Evolutionary conservation across 2,113 vertebrate genomes (phyloP).

Genomic region (Strix uralensis): DNA sequence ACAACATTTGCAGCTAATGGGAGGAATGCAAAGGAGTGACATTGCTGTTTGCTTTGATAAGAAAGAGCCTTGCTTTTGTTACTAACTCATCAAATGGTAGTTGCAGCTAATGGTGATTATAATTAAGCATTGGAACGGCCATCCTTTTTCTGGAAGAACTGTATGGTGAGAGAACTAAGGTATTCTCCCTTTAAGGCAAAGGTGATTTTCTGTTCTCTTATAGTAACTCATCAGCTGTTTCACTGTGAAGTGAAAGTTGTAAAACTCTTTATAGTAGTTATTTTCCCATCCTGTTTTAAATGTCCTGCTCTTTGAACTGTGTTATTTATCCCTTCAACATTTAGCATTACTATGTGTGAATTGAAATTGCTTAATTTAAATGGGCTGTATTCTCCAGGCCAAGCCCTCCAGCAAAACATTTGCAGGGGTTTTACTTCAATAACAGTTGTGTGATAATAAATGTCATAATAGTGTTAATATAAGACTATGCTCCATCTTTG

Average conservation of each 20-base stretch:
- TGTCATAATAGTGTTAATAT: not conserved
- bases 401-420: not conserved
- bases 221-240: not conserved
- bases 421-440: not conserved
- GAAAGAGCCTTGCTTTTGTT: not conserved
- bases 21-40: not conserved
- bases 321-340: not conserved
- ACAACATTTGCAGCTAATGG: not conserved
- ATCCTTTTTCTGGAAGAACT: not conserved
- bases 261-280: not conserved
- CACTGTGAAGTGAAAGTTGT: not conserved
- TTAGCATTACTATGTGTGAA: not conserved
- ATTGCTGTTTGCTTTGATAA: not conserved
- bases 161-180: not conserved
- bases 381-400: not conserved
- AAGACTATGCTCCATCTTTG: not conserved
- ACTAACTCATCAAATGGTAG: not conserved
- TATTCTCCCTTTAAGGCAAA: not conserved
- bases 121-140: not conserved
- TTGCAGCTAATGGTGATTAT: not conserved
- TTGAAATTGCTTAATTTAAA: not conserved
- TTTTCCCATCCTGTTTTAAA: not conserved
- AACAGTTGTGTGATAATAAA: not conserved
- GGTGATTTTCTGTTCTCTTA: not conserved
- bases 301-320: not conserved